A percentile compares a stretch with the other conserved stretches of the same genome.
These are phyloP conservation scores for Meiosimyza platycephala DNA, from an alignment of 2,888 invertebrate species.

Conservation along the genomic window DNA sequence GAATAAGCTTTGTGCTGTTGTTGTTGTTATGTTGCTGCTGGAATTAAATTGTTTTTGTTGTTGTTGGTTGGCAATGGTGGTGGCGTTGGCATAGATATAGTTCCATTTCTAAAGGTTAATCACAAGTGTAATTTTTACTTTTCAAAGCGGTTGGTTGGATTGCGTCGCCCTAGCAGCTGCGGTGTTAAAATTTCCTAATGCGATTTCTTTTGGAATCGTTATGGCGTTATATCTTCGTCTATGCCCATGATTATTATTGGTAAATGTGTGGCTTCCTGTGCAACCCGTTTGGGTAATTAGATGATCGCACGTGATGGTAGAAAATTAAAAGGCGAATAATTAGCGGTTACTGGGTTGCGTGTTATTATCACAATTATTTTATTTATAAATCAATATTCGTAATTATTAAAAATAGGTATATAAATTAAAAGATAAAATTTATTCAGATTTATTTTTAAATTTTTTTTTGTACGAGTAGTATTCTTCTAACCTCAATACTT, in stretches of 20 bases:
- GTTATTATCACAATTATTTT: no score
- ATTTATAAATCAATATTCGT: no score
- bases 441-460: no score
- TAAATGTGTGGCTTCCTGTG: slow-evolving; percentile 26
- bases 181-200: no score
- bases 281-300: slow-evolving; percentile 5
- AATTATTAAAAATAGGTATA: no score
- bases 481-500: no score
- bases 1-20: slow-evolving; percentile 16
- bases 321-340: neutral
- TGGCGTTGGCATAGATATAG: neutral
- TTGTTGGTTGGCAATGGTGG: neutral
- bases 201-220: neutral
- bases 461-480: no score
- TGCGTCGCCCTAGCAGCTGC: no score
- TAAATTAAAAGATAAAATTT: no score
- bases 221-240: neutral
- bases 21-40: neutral
- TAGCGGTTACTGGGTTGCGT: no score
- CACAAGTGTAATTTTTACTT: neutral
- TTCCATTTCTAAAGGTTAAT: slow-evolving; percentile 7
- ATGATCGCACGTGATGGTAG: slow-evolving; percentile 26
- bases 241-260: neutral
- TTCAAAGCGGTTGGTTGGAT: no score
- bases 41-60: neutral